Evolutionary conservation across 2,113 vertebrate genomes (phyloP).

Genomic region (Crotalus viridis): DNA sequence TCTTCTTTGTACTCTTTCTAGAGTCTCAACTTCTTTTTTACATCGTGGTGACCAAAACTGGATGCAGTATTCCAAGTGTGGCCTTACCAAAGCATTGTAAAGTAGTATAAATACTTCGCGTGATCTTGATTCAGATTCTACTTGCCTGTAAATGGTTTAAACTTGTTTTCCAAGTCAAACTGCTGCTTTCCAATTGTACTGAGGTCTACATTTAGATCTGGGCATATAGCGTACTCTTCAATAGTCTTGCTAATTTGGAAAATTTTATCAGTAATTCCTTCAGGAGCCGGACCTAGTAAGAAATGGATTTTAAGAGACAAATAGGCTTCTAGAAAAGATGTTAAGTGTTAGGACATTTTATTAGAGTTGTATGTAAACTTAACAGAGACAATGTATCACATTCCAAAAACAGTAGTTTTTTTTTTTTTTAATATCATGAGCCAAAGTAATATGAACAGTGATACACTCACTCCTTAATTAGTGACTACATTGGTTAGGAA

Average conservation of each 20-base stretch:
- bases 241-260: slow-evolving; percentile 95
- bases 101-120: too few relatives aligned
- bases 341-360: not conserved
- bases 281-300: slow-evolving; percentile 89
- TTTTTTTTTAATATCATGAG: not conserved
- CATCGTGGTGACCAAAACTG: too few relatives aligned
- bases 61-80: too few relatives aligned
- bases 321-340: not conserved
- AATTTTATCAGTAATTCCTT: slow-evolving; percentile 93
- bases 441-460: not conserved
- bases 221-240: slow-evolving; percentile 93
- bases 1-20: too few relatives aligned
- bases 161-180: slow-evolving; percentile 95
- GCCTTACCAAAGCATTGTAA: too few relatives aligned
- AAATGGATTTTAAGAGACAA: not conserved
- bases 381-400: not conserved
- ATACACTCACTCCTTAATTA: not conserved
- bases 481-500: not conserved
- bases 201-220: slow-evolving; percentile 90
- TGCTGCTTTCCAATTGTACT: slow-evolving; percentile 89
- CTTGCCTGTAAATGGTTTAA: slow-evolving; percentile 91
- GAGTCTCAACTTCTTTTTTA: too few relatives aligned
- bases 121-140: too few relatives aligned
- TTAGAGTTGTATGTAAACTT: not conserved
- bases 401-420: not conserved